Percentiles rank a stretch among this genome's conserved stretches.
phyloP scores from a whole-genome alignment of 2,113 vertebrate species.

The Gopherus evgoodei region DNA sequence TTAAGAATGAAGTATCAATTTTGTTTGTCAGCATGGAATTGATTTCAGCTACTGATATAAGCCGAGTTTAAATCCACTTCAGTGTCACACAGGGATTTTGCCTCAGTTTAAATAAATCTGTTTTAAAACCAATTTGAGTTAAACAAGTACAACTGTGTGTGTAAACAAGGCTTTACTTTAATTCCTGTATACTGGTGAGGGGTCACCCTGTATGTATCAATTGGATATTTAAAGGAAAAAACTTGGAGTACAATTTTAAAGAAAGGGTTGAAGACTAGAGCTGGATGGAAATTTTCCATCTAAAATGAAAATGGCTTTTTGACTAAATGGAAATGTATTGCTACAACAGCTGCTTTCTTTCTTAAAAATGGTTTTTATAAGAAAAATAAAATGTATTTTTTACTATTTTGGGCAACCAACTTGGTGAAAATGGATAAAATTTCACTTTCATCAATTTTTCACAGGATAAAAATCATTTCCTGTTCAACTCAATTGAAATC shows the following conservation, averaged over 20 bases:
- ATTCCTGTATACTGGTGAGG: background rate
- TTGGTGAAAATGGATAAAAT: no score
- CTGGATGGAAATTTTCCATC: background rate
- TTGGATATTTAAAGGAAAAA: background rate
- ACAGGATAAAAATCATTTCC: background rate
- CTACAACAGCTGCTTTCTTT: background rate
- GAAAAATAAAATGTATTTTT: background rate
- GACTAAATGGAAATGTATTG: background rate
- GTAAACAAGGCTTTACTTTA: no score
- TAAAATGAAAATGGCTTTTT: background rate
- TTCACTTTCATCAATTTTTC: background rate
- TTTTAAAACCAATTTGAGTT: no score
- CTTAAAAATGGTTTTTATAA: background rate
- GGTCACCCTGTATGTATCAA: background rate
- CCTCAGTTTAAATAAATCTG: no score
- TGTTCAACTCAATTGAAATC: background rate
- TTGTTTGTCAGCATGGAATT: no score
- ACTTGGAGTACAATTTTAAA: background rate
- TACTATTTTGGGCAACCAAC: background rate
- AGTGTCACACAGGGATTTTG: no score
- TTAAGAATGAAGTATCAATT: no score
- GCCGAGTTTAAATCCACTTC: no score
- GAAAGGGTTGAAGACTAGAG: background rate
- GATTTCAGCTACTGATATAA: no score
- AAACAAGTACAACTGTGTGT: no score